Base-by-base conservation (phyloP, 2,113 vertebrate species). In the Neolamprologus modestus region DNA sequence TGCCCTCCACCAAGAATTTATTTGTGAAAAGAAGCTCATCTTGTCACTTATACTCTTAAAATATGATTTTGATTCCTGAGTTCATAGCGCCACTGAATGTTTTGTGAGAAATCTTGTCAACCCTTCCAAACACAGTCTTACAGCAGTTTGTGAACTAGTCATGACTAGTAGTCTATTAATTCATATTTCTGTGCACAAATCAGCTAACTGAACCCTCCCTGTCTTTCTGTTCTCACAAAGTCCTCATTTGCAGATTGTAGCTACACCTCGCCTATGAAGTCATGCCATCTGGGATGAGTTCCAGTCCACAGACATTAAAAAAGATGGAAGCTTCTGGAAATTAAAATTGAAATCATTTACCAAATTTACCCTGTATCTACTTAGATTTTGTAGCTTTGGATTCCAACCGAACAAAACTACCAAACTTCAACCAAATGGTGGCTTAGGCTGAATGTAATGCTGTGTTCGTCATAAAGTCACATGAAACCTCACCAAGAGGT, bases 81-180 rank as follows among this genome's bases (percentile, higher is more conserved):
- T 76, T 76, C 14, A 47, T 47, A 19, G 21, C 3, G 0, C 40
- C 21, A 73, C 40, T 76, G 21, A 11, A 47, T 76, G 68, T 76
- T 76, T 47, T 47, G 68, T 26, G 68, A 26, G n/a, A 73, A 73
- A 42, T 26, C 37, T 73, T 9, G 21, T 73, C 13, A 45, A 26
- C 13, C 14, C 21, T 45, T 9, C 21, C 40, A 16, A 45, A 45
- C 40, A 73, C 13, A 73, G 68, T 47, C 9, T 73, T 47, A 47
- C 2, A 0, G 14, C 40, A 11, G 40, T 10, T 0, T 47, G 40
- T 28, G 68, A 47, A 71, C 37, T 4, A 42, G 14, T 47, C 68
- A 73, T 28, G 40, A 45, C 40, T 5, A 17, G 40, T 1, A 45
- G 40, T 28, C 63, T 40, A 68, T 68, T 68, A 68, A 68, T 68